Evolutionary conservation across 2,113 vertebrate species (phyloP).

Genomic region (Stigmatopora argus): DNA sequence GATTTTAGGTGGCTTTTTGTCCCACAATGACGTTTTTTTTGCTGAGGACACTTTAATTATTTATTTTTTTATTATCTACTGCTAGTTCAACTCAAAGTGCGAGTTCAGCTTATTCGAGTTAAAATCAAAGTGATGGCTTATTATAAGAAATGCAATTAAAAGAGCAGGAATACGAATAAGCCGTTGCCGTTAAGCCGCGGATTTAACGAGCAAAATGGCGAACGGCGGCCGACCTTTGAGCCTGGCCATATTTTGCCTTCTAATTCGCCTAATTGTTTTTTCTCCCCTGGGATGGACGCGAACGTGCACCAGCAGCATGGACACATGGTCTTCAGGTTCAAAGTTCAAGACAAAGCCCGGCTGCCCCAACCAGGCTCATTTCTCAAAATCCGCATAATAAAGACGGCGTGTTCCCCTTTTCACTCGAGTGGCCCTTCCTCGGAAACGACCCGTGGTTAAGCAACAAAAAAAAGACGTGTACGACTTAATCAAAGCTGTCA

Average conservation of each 20-base stretch:
- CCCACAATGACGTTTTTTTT: background rate
- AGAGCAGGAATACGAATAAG: slow-evolving; percentile 21
- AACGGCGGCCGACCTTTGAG: slow-evolving; percentile 51
- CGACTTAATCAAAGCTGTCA: slow-evolving; percentile 1
- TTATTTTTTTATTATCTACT: slow-evolving; percentile 9
- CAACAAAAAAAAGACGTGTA: slow-evolving; percentile 7
- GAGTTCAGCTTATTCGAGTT: slow-evolving; percentile 33
- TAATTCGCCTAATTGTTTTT: slow-evolving; percentile 63
- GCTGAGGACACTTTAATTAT: slow-evolving; percentile 33
- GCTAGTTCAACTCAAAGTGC: slow-evolving; percentile 21
- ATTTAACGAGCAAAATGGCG: slow-evolving; percentile 41
- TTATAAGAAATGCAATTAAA: slow-evolving; percentile 25
- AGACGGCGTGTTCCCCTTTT: slow-evolving; percentile 2
- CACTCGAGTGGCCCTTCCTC: background rate
- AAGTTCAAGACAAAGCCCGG: slow-evolving; percentile 25
- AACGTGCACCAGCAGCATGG: slow-evolving; percentile 15
- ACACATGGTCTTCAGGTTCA: slow-evolving; percentile 35
- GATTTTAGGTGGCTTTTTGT: background rate
- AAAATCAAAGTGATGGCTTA: slow-evolving; percentile 34
- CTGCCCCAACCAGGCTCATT: slow-evolving; percentile 8
- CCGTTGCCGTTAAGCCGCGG: slow-evolving; percentile 41
- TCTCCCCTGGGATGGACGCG: slow-evolving; percentile 24
- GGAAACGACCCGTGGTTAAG: too few species aligned
- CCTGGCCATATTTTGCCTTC: slow-evolving; percentile 41
- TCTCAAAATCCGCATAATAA: slow-evolving; percentile 10